phyloP scores from a whole-genome alignment of 35 echinoderm and acorn worm species.

The Strongylocentrotus purpuratus region DNA sequence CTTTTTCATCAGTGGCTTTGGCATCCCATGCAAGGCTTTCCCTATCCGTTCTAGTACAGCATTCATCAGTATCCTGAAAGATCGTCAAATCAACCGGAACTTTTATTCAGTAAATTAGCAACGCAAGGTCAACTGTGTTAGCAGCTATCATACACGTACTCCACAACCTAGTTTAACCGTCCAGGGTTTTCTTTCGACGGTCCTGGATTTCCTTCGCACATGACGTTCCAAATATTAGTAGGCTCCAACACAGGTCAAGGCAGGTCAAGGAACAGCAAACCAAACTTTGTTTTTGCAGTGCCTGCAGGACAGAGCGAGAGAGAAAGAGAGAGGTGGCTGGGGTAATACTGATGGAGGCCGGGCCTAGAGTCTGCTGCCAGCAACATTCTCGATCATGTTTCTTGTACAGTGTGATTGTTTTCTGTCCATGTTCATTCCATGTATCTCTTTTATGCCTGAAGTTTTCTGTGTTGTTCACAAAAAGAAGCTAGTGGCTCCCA shows the following conservation, averaged over 20 bases:
- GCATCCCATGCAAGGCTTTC: neutral
- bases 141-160: neutral
- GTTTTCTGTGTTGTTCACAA: neutral
- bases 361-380: conserved; percentile 33
- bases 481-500: neutral
- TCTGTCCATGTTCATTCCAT: neutral
- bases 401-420: neutral
- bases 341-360: conserved; percentile 24
- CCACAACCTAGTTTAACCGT: neutral
- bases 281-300: conserved; percentile 8
- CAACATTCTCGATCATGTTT: neutral
- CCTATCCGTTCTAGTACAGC: neutral
- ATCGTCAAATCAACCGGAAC: neutral
- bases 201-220: neutral
- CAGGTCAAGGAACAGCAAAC: neutral
- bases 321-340: neutral
- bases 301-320: conserved; percentile 16
- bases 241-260: conserved; percentile 22
- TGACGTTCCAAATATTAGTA: neutral
- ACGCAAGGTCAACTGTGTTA: neutral
- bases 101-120: neutral
- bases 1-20: neutral
- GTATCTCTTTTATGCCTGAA: neutral
- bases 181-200: neutral
- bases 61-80: neutral